These are phyloP conservation scores for Terebella lapidaria DNA, from an alignment of 2,888 invertebrate species.

Conservation along the genomic window DNA sequence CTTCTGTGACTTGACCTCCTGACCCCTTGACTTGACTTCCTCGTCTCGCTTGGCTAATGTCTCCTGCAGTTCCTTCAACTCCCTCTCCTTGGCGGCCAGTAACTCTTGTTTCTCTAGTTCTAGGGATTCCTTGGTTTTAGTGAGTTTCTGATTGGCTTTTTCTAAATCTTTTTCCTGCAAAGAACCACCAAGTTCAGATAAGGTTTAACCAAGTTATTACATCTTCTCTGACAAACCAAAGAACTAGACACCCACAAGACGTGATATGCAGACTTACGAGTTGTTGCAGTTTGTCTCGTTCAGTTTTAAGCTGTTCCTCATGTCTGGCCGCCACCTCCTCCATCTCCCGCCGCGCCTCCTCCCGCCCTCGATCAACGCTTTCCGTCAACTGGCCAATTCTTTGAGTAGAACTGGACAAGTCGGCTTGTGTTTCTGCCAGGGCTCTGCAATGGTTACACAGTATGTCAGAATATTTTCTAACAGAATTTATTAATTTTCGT, in stretches of 20 bases:
- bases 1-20: constrained; percentile 6
- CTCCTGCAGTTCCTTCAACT: constrained; percentile 35
- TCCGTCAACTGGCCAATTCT: constrained; percentile 44
- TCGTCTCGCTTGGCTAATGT: constrained; percentile 3
- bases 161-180: constrained; percentile 40
- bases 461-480: too few relatives aligned
- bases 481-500: too few relatives aligned
- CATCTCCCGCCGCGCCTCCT: constrained; percentile 36
- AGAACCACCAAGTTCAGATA: too few relatives aligned
- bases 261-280: constrained; percentile 11
- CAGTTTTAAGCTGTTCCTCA: constrained; percentile 26
- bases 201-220: too few relatives aligned
- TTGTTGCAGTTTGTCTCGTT: constrained; percentile 16
- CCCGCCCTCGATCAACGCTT: constrained; percentile 29
- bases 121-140: constrained; percentile 32
- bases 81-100: constrained; percentile 31
- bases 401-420: constrained; percentile 50
- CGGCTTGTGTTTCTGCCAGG: constrained; percentile 48
- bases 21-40: constrained; percentile 4
- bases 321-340: constrained; percentile 33
- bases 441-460: constrained; percentile 47
- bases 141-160: constrained; percentile 35
- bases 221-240: too few relatives aligned
- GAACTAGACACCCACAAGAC: too few relatives aligned
- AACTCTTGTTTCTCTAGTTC: constrained; percentile 35